A percentile compares a stretch with the other conserved stretches of the same genome.
Evolutionary conservation across 2,797 vertebrate genomes (phyloP).

Genomic region (Babyrousa celebensis): DNA sequence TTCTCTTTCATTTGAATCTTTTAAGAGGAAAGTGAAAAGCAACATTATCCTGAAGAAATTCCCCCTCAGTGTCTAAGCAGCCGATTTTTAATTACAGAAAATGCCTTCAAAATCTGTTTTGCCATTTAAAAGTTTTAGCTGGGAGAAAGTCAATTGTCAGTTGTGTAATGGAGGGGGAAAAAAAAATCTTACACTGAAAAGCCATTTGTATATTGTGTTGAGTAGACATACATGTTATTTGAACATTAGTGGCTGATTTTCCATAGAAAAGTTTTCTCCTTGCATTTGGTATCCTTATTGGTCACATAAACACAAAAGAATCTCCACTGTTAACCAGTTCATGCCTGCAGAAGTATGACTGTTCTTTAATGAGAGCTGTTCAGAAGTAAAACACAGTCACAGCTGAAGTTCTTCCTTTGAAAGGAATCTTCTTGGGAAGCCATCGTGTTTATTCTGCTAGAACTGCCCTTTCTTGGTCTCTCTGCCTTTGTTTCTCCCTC

Average conservation of each 20-base stretch:
- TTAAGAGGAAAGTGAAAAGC: conserved; percentile 78
- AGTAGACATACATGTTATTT: conserved; percentile 56
- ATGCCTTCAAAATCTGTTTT: conserved; percentile 79
- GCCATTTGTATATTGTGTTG: conserved; percentile 56
- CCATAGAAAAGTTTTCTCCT: conserved; percentile 37
- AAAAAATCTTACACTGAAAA: conserved; percentile 54
- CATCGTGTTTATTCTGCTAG: neutral
- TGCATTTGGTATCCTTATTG: conserved; percentile 29
- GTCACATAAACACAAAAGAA: neutral
- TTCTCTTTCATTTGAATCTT: conserved; percentile 80
- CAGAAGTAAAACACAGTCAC: neutral
- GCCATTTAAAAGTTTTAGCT: conserved; percentile 80
- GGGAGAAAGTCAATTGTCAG: conserved; percentile 76
- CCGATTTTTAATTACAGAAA: conserved; percentile 83
- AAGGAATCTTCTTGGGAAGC: conserved; percentile 5
- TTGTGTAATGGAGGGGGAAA: conserved; percentile 49
- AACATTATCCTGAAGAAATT: conserved; percentile 78
- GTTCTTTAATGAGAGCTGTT: neutral
- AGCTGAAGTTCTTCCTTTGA: neutral
- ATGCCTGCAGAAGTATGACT: neutral
- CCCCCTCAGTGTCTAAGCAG: conserved; percentile 75
- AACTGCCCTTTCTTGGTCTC: neutral
- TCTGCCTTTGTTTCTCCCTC: too few species aligned
- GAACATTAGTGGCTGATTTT: conserved; percentile 62
- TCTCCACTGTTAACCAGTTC: neutral